These are phyloP conservation scores for Chondrosia reniformis DNA, from an alignment of 37 sponge, comb jelly and placozoan species.

Conservation along the genomic window DNA sequence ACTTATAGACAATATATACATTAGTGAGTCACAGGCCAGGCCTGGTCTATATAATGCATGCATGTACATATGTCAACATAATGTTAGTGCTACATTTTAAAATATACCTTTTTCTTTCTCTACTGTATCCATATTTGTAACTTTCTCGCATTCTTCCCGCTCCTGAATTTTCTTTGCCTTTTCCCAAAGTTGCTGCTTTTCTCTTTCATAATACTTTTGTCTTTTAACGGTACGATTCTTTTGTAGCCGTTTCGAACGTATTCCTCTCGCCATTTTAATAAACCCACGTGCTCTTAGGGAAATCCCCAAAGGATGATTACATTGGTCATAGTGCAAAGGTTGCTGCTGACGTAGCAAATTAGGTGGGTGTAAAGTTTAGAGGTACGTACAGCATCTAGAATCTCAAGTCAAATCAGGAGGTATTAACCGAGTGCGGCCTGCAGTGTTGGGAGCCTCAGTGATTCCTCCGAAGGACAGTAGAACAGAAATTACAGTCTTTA, in stretches of 20 bases:
- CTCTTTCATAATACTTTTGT: conserved; percentile 50
- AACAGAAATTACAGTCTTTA: not conserved
- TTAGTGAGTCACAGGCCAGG: too few species aligned
- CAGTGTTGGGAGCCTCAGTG: conserved; percentile 92
- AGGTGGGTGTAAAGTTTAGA: too few species aligned
- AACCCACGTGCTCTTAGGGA: too few species aligned
- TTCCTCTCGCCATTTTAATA: conserved; percentile 69
- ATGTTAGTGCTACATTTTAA: not conserved
- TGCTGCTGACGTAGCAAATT: too few species aligned
- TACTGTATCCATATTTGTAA: conserved; percentile 2
- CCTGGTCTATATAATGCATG: too few species aligned
- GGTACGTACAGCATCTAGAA: too few species aligned
- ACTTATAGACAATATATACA: too few species aligned
- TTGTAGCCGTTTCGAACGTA: conserved; percentile 75
- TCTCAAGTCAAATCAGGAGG: conserved; percentile 10
- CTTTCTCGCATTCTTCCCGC: not conserved
- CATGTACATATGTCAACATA: not conserved
- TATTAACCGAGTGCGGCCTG: conserved; percentile 88
- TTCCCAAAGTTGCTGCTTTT: conserved; percentile 53
- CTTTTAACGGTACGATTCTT: conserved; percentile 35
- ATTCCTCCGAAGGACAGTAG: conserved; percentile 18
- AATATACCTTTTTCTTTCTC: not conserved
- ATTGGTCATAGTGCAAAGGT: too few species aligned
- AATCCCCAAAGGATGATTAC: too few species aligned
- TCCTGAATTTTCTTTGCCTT: conserved; percentile 36